Evolutionary conservation across 2,888 invertebrate species (phyloP).

Genomic region (Muscina levida): DNA sequence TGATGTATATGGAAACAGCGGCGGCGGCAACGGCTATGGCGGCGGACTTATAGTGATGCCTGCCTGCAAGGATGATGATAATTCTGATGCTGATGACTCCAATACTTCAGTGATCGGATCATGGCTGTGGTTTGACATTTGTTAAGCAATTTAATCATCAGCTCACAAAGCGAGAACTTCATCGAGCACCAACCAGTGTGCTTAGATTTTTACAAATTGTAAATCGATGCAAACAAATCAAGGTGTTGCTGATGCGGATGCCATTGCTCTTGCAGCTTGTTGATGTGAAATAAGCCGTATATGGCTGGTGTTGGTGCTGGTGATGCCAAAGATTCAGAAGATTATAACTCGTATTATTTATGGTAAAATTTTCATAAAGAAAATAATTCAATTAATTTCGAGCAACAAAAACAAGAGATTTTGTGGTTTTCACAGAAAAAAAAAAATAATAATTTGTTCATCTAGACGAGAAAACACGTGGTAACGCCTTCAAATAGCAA

Average conservation of each 20-base stretch:
- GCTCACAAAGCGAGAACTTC: conserved; percentile 30
- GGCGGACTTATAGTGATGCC: conserved; percentile 12
- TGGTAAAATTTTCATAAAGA: conserved; percentile 42
- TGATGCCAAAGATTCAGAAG: conserved; percentile 33
- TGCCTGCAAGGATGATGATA: conserved; percentile 24
- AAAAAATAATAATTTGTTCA: conserved; percentile 51
- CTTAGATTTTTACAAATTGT: conserved; percentile 48
- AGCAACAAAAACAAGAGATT: conserved; percentile 28
- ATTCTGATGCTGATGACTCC: conserved; percentile 32
- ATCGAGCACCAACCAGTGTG: conserved; percentile 28
- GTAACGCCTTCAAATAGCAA: conserved; percentile 56
- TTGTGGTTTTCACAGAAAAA: conserved; percentile 49
- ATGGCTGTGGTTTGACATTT: conserved; percentile 66
- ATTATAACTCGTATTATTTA: conserved; percentile 39
- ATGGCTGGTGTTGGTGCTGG: conserved; percentile 10
- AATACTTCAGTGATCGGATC: conserved; percentile 51
- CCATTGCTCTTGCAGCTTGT: conserved; percentile 25
- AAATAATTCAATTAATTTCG: conserved; percentile 62
- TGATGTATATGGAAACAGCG: not conserved
- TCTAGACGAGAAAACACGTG: conserved; percentile 55
- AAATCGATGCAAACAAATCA: conserved; percentile 46
- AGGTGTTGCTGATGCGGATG: conserved; percentile 31
- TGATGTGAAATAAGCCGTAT: conserved; percentile 11
- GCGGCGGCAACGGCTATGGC: not conserved
- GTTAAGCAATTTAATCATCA: conserved; percentile 55